Conservation (phyloP, 1,140 invertebrate genomes). For the Scaptomyza pallida region DNA sequence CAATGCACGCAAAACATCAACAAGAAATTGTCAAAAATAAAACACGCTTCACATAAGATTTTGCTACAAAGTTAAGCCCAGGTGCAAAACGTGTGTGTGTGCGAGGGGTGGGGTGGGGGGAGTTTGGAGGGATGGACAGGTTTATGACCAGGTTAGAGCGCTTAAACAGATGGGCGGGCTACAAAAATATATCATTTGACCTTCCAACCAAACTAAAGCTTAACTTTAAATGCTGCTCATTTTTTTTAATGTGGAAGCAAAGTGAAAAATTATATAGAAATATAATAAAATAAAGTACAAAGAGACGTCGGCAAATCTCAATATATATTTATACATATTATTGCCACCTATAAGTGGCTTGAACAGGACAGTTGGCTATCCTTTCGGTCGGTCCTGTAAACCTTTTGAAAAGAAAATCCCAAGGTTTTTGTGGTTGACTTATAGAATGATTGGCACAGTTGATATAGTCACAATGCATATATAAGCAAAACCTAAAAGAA, state of each 20-base stretch:
- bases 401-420: constrained; percentile 3
- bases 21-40: constrained; percentile 50
- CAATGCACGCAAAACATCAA: constrained; percentile 53
- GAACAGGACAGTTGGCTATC: too few species aligned
- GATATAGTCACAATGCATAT: constrained; percentile 1
- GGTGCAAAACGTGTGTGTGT: background rate
- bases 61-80: background rate
- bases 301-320: too few species aligned
- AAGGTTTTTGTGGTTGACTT: background rate
- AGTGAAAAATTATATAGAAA: too few species aligned
- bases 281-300: too few species aligned
- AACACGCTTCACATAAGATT: constrained; percentile 27
- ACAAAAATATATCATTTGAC: background rate
- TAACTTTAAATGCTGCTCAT: background rate
- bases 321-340: too few species aligned
- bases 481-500: constrained; percentile 9
- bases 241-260: background rate
- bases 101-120: too few species aligned
- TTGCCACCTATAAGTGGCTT: too few species aligned
- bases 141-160: constrained; percentile 15
- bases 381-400: background rate
- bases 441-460: background rate
- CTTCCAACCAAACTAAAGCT: background rate
- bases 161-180: background rate
- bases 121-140: background rate